Percentiles rank a stretch among this genome's conserved stretches.
These are phyloP conservation scores for Gorsachius magnificus DNA, from an alignment of 2,797 vertebrate genomes.

Conservation along the genomic window DNA sequence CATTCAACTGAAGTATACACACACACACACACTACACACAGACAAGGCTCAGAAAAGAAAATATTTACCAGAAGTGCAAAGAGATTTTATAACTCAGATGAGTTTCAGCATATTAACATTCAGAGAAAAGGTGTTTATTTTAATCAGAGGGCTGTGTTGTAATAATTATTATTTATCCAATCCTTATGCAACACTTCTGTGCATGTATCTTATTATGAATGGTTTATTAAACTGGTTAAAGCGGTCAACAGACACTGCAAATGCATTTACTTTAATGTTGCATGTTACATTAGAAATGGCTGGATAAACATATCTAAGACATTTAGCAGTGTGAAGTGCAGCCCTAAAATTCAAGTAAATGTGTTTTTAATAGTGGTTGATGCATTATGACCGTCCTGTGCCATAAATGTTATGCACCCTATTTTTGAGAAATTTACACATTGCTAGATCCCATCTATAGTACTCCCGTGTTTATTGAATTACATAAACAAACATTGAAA, in stretches of 20 bases:
- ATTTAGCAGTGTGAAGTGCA: slow-evolving; percentile 65
- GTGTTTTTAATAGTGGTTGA: slow-evolving; percentile 66
- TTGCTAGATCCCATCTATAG: slow-evolving; percentile 22
- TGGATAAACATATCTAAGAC: slow-evolving; percentile 42
- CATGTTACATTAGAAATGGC: slow-evolving; percentile 67
- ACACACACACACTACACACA: not conserved
- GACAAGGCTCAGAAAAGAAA: not conserved
- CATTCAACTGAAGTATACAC: not conserved
- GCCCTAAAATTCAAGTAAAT: slow-evolving; percentile 69
- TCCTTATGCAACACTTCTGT: slow-evolving; percentile 4
- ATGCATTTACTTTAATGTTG: slow-evolving; percentile 65
- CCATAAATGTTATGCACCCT: slow-evolving; percentile 49
- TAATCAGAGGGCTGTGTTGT: not conserved
- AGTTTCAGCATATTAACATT: not conserved
- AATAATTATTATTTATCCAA: not conserved
- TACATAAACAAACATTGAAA: slow-evolving; percentile 42
- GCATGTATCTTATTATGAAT: slow-evolving; percentile 28
- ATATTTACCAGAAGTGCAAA: not conserved
- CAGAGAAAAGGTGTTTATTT: not conserved
- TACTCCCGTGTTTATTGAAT: slow-evolving; percentile 52
- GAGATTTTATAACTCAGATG: not conserved
- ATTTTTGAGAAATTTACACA: slow-evolving; percentile 60
- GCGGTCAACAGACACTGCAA: slow-evolving; percentile 50
- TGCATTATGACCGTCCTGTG: slow-evolving; percentile 46
- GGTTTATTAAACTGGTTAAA: slow-evolving; percentile 60